Conservation (phyloP, 1,140 invertebrate species). For the Diorhabda sublineata region DNA sequence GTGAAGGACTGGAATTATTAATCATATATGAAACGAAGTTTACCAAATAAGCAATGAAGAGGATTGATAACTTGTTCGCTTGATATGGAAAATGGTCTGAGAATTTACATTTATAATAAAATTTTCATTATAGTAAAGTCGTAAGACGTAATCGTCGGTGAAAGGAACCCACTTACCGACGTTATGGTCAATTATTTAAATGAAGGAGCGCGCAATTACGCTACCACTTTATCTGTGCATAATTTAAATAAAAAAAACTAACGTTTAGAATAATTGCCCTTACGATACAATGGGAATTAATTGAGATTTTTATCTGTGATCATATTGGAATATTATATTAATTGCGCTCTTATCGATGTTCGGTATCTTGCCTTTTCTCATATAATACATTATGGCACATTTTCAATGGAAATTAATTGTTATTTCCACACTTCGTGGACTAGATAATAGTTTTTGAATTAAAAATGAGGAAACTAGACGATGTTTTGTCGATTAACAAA, state of each 20-base stretch:
- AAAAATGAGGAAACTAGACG: not conserved
- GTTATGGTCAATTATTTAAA: constrained; percentile 23
- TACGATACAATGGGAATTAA: constrained; percentile 18
- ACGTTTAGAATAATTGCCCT: constrained; percentile 20
- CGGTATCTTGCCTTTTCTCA: constrained; percentile 5
- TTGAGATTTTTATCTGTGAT: constrained; percentile 11
- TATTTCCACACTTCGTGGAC: not conserved
- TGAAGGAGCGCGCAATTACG: constrained; percentile 21
- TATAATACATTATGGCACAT: constrained; percentile 12
- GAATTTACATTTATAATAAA: too few species aligned
- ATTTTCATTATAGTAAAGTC: too few species aligned
- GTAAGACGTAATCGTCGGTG: too few species aligned
- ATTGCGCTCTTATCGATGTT: constrained; percentile 17
- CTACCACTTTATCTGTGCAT: constrained; percentile 21
- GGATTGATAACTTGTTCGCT: too few species aligned
- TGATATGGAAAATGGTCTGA: too few species aligned
- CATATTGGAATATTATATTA: constrained; percentile 18
- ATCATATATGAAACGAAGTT: too few species aligned
- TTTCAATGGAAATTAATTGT: constrained; percentile 16
- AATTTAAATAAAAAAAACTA: constrained; percentile 16
- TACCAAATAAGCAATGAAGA: too few species aligned
- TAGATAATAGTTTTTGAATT: not conserved
- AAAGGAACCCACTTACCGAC: too few species aligned
- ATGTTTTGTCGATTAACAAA: not conserved
- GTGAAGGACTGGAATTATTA: too few species aligned